A percentile compares a stretch with the other conserved stretches of the same genome.
Conservation (phyloP, 1,140 invertebrate genomes). For the Heliconius congener region DNA sequence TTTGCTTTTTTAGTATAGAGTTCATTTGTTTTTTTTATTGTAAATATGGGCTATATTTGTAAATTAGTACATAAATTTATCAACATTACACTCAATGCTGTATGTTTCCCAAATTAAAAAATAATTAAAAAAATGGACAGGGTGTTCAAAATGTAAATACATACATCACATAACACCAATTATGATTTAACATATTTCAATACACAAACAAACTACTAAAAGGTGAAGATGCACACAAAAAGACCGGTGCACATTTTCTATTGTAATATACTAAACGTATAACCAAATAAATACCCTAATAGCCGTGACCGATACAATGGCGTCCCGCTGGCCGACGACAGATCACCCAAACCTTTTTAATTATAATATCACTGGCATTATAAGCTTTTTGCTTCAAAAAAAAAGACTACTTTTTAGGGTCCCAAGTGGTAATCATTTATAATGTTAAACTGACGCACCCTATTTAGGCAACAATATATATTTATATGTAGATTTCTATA, state of each 20-base stretch:
- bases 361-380: constrained; percentile 80
- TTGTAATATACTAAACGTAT: constrained; percentile 60
- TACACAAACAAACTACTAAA: constrained; percentile 1
- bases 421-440: constrained; percentile 40
- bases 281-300: constrained; percentile 77
- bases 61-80: no score
- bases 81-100: no score
- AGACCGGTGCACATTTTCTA: constrained; percentile 44
- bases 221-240: constrained; percentile 15
- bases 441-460: constrained; percentile 24
- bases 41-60: no score
- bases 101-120: no score
- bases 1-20: no score
- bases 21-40: no score
- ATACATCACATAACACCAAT: no score
- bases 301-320: constrained; percentile 67
- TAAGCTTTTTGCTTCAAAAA: constrained; percentile 70
- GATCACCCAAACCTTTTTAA: constrained; percentile 70
- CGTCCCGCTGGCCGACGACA: constrained; percentile 64
- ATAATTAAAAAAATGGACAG: no score
- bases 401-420: constrained; percentile 63
- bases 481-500: not conserved
- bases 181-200: constrained; percentile 1
- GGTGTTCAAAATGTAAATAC: no score
- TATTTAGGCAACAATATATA: constrained; percentile 16